Conservation (phyloP, 2,797 vertebrate genomes). For the Sparus aurata region DNA sequence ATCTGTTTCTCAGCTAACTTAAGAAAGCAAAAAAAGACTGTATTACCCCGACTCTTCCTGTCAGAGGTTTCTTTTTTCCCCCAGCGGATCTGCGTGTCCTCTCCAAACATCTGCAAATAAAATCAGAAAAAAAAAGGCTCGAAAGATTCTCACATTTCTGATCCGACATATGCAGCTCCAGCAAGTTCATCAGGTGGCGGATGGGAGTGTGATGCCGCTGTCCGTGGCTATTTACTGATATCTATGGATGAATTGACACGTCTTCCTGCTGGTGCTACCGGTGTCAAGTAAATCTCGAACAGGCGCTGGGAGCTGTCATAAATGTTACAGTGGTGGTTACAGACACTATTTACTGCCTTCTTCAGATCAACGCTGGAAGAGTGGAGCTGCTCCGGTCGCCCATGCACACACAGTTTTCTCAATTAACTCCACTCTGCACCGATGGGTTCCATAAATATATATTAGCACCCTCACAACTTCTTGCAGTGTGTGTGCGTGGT, state of each 20-base stretch:
- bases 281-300: conserved; percentile 61
- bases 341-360: conserved; percentile 51
- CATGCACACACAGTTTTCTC: conserved; percentile 44
- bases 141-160: conserved; percentile 8
- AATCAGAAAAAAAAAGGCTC: not conserved
- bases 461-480: conserved; percentile 21
- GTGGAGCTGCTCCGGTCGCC: conserved; percentile 12
- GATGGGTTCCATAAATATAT: conserved; percentile 25
- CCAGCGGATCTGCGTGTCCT: not conserved
- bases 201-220: conserved; percentile 17
- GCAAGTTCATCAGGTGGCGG: conserved; percentile 34
- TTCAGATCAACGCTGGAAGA: conserved; percentile 49
- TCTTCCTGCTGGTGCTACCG: conserved; percentile 48
- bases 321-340: conserved; percentile 44
- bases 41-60: not conserved
- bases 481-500: not conserved
- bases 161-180: conserved; percentile 14
- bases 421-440: conserved; percentile 40
- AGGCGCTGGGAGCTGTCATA: conserved; percentile 45
- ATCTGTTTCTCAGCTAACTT: not conserved
- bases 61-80: not conserved
- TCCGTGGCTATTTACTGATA: conserved; percentile 30
- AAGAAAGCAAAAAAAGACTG: not conserved
- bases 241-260: conserved; percentile 49
- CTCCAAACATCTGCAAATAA: conserved; percentile 16